These are phyloP conservation scores for Passerina amoena DNA, from an alignment of 2,113 vertebrate genomes.

Conservation along the genomic window DNA sequence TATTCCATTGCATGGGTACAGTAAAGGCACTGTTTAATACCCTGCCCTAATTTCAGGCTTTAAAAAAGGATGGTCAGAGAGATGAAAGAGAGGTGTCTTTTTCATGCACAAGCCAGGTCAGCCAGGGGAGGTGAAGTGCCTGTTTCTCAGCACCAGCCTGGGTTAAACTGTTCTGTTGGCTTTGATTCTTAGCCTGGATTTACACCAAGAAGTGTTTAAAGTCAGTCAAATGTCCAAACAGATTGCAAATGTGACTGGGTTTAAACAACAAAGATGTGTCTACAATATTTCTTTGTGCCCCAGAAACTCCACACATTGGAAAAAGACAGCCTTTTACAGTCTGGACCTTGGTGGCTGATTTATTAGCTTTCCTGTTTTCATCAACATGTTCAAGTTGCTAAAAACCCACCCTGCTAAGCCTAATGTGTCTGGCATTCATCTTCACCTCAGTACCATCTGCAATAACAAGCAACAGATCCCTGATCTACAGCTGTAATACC, in stretches of 20 bases:
- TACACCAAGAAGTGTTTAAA: not conserved
- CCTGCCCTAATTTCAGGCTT: not conserved
- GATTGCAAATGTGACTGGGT: not conserved
- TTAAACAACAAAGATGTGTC: not conserved
- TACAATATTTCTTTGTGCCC: not conserved
- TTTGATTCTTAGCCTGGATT: not conserved
- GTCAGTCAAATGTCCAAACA: not conserved
- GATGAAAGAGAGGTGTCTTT: not conserved
- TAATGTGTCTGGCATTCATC: slow-evolving; percentile 27
- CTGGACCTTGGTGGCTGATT: not conserved
- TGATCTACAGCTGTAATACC: not conserved
- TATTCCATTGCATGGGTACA: not conserved
- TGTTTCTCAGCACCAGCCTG: not conserved
- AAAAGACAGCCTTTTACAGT: not conserved
- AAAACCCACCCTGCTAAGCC: not conserved
- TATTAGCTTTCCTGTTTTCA: slow-evolving; percentile 38
- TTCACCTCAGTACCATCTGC: not conserved
- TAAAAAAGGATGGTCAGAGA: not conserved
- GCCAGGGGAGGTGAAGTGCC: not conserved
- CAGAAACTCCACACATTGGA: not conserved
- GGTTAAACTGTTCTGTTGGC: not conserved
- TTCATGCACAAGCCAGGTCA: not conserved
- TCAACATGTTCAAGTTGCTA: slow-evolving; percentile 17
- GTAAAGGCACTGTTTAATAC: not conserved
- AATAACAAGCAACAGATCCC: not conserved